Base-by-base conservation (phyloP, 2,888 invertebrate genomes). In the Dasypolia templi region DNA sequence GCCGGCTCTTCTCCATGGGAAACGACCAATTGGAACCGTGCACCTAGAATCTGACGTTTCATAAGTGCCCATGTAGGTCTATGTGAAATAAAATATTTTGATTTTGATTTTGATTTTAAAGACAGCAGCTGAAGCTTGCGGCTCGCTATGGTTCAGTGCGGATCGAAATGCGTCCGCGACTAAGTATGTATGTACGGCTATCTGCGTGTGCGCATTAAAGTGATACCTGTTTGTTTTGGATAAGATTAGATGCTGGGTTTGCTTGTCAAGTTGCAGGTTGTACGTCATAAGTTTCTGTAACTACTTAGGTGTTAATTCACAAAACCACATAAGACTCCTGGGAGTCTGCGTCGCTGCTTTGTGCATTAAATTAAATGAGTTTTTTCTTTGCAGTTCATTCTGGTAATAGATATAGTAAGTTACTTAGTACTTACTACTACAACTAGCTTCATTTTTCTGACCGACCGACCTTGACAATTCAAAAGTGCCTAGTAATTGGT, bases 61-160 rank as follows among this genome's bases (percentile, higher is more conserved):
- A n/a, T n/a, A n/a, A n/a, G n/a, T n/a, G n/a, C n/a, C n/a, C n/a
- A n/a, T n/a, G n/a, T n/a, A n/a, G n/a, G n/a, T n/a, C n/a, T n/a
- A n/a, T n/a, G n/a, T n/a, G n/a, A n/a, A n/a, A n/a, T n/a, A n/a
- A n/a, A n/a, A n/a, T n/a, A n/a, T n/a, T n/a, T n/a, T n/a, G n/a
- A n/a, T n/a, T n/a, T n/a, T n/a, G n/a, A n/a, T n/a, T n/a, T n/a
- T n/a, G n/a, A n/a, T n/a, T n/a, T n/a, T n/a, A n/a, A 14, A 55
- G 64, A 22, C 22, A 11, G 35, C 76, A 58, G 76, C 56, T 77
- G 70, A 51, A 64, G 68, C 67, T 71, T 67, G 78, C 67, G 55
- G 35, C 53, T 29, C 49, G 69, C 61, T 53, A 82, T 49, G 64
- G 78, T 78, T 77, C 79, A 82, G 49, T 51, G 61, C 74, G 56